These are phyloP conservation scores for Perdix hodgsoniae DNA, from an alignment of 2,797 vertebrate species.

Conservation along the genomic window DNA sequence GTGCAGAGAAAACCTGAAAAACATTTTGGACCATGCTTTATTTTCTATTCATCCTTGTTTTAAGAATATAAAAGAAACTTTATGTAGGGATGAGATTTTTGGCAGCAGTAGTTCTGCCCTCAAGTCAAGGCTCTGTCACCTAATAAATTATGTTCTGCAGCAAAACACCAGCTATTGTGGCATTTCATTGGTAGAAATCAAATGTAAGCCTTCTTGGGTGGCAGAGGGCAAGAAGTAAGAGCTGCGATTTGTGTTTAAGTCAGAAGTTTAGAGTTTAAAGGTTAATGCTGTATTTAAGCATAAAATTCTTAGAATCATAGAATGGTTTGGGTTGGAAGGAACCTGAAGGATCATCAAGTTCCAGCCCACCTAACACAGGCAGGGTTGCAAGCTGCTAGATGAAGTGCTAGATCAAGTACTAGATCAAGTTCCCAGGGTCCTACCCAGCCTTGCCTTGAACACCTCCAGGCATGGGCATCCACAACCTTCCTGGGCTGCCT, in stretches of 20 bases:
- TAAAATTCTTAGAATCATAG: too few relatives aligned
- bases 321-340: too few relatives aligned
- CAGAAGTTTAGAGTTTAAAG: not conserved
- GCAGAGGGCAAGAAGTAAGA: not conserved
- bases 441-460: too few relatives aligned
- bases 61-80: not conserved
- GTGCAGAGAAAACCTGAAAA: not conserved
- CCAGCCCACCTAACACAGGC: too few relatives aligned
- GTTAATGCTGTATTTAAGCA: not conserved
- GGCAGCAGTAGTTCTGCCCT: not conserved
- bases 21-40: rapidly evolving
- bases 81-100: not conserved
- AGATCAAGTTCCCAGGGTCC: too few relatives aligned
- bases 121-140: not conserved
- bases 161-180: not conserved
- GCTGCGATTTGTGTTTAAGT: not conserved
- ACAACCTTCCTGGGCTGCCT: too few relatives aligned
- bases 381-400: too few relatives aligned
- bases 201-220: not conserved
- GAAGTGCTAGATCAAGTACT: too few relatives aligned
- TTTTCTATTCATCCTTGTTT: not conserved
- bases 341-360: too few relatives aligned
- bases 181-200: not conserved
- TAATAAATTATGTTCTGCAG: not conserved
- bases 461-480: too few relatives aligned